Conservation (phyloP, 2,797 vertebrate species). For the Tamandua tetradactyla region DNA sequence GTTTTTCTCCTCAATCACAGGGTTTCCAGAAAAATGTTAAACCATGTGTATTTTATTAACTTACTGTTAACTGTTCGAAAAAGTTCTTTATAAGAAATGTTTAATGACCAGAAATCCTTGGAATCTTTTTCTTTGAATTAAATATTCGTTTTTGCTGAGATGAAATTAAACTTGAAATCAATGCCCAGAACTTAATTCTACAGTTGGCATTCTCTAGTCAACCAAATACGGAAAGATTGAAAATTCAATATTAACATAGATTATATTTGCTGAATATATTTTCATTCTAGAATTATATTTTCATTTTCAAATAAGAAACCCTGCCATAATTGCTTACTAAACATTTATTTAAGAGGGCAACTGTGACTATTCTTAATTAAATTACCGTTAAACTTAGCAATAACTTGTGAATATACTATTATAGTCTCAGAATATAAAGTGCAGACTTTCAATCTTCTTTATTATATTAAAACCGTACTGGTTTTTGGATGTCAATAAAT, state of each 20-base stretch:
- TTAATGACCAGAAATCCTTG: slow-evolving; percentile 28
- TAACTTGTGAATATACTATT: not conserved
- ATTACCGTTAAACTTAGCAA: not conserved
- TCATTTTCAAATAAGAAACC: not conserved
- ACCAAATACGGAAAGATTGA: not conserved
- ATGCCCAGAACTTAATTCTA: not conserved
- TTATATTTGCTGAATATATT: fast-evolving
- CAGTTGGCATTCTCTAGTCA: not conserved
- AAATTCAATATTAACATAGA: not conserved
- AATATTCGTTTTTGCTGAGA: slow-evolving; percentile 27
- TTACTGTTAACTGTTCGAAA: slow-evolving; percentile 27
- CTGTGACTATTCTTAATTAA: not conserved
- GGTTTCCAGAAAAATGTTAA: not conserved
- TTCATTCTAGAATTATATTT: not conserved
- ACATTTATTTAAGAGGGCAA: not conserved
- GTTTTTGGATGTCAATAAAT: no score
- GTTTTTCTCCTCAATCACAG: slow-evolving; percentile 21
- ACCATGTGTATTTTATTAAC: slow-evolving; percentile 64
- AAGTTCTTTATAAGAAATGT: slow-evolving; percentile 39
- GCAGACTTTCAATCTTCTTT: not conserved
- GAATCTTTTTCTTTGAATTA: slow-evolving; percentile 40
- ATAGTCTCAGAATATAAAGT: not conserved
- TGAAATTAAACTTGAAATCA: slow-evolving; percentile 38
- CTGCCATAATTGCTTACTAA: not conserved
- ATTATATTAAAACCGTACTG: no score